Conservation (phyloP, 1,140 invertebrate genomes). For the Polypedilum vanderplanki region DNA sequence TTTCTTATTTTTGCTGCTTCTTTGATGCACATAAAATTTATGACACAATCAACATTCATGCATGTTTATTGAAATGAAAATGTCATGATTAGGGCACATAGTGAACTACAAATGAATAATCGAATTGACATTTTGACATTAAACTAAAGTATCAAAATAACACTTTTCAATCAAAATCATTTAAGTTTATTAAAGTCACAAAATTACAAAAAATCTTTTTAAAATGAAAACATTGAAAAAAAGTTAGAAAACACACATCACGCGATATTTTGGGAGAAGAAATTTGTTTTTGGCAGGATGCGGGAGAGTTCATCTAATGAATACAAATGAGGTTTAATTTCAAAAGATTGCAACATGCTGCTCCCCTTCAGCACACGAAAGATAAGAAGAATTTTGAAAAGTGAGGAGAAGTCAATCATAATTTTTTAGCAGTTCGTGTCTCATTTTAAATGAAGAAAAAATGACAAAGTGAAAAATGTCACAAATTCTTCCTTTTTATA, state of each 20-base stretch:
- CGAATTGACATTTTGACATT: neutral
- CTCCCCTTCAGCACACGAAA: neutral
- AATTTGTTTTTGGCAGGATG: neutral
- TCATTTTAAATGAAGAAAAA: neutral
- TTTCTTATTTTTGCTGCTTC: neutral
- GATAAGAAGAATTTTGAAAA: neutral
- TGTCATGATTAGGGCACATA: conserved; percentile 4
- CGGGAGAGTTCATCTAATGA: conserved; percentile 13
- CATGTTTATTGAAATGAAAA: conserved; percentile 6
- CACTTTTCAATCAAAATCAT: neutral
- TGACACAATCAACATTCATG: conserved; percentile 4
- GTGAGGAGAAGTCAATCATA: conserved; percentile 11
- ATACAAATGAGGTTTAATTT: conserved; percentile 22
- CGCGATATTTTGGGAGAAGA: neutral
- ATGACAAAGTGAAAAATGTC: conserved; percentile 5
- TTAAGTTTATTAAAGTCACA: neutral
- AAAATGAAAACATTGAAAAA: neutral
- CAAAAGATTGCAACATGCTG: neutral
- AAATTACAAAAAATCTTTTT: neutral
- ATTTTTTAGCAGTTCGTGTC: conserved; percentile 1
- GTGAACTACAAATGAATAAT: neutral
- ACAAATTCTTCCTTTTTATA: neutral
- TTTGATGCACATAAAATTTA: neutral
- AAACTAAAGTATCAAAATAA: too few relatives aligned
- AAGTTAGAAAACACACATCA: neutral